Conservation (phyloP, 2,113 vertebrate species). For the Clarias macrocephalus region DNA sequence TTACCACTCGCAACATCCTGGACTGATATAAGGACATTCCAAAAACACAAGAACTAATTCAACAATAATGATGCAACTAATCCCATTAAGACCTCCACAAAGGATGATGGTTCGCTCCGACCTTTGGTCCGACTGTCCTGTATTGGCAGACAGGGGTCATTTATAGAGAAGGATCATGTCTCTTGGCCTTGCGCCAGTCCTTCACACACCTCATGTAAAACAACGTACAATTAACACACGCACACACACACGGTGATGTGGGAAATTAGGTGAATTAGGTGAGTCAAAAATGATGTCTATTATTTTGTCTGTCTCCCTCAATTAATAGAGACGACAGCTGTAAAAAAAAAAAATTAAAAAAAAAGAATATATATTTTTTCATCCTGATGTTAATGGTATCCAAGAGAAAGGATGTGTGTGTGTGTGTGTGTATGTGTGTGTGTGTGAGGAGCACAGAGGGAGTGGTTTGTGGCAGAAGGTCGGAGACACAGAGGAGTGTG, state of each 20-base stretch:
- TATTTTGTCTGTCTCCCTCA: constrained; percentile 47
- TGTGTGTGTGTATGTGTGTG: constrained; percentile 10
- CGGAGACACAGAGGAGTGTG: constrained; percentile 9
- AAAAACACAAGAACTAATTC: constrained; percentile 38
- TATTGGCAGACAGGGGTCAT: background rate
- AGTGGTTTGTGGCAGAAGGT: constrained; percentile 35
- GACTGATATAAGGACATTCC: background rate
- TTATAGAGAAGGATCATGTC: background rate
- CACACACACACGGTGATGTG: constrained; percentile 51
- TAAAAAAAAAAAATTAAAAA: background rate
- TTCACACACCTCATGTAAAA: constrained; percentile 2
- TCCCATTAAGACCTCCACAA: constrained; percentile 11
- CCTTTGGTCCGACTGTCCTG: constrained; percentile 5
- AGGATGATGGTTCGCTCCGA: background rate
- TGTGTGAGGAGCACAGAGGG: background rate
- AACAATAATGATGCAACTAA: constrained; percentile 14
- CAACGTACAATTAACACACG: constrained; percentile 61
- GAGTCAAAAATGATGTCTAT: background rate
- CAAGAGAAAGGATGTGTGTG: constrained; percentile 48
- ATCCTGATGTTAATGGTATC: constrained; percentile 69
- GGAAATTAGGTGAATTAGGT: background rate
- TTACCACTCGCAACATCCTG: constrained; percentile 61
- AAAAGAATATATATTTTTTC: constrained; percentile 63
- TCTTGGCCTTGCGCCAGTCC: background rate
- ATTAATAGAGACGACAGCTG: constrained; percentile 42